Evolutionary conservation across 1,140 invertebrate genomes (phyloP).

Genomic region (Lasaia peninsularis): DNA sequence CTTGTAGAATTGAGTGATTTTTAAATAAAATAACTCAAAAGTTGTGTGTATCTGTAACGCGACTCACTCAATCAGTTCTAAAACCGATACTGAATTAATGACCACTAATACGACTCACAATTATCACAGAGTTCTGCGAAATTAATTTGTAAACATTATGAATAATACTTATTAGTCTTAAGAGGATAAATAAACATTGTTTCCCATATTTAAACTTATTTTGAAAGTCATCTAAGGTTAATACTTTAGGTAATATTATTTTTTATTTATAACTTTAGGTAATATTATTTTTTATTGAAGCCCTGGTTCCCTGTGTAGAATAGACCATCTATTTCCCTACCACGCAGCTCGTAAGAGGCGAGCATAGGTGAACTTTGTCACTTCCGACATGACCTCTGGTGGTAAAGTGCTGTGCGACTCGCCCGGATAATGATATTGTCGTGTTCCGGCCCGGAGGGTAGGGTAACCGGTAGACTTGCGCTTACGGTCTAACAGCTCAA

Average conservation of each 20-base stretch:
- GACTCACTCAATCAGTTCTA: conserved; percentile 1
- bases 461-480: too few relatives aligned
- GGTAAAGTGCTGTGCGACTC: too few relatives aligned
- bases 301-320: too few relatives aligned
- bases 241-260: background rate
- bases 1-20: background rate
- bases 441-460: too few relatives aligned
- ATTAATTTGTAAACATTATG: conserved; percentile 10
- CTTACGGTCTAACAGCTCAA: too few relatives aligned
- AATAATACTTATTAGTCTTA: background rate
- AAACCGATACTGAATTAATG: background rate
- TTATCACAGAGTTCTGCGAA: conserved; percentile 10
- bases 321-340: too few relatives aligned
- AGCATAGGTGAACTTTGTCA: too few relatives aligned
- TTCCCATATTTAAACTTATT: background rate
- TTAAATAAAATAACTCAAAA: background rate
- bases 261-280: too few relatives aligned
- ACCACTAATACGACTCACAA: conserved; percentile 5
- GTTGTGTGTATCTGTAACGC: background rate
- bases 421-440: too few relatives aligned
- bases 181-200: background rate
- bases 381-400: too few relatives aligned
- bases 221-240: background rate
- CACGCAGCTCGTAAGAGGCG: too few relatives aligned
- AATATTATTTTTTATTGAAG: too few relatives aligned